phyloP scores from a whole-genome alignment of 37 sponge, comb jelly and placozoan genomes.

The Mnemiopsis leidyi region DNA sequence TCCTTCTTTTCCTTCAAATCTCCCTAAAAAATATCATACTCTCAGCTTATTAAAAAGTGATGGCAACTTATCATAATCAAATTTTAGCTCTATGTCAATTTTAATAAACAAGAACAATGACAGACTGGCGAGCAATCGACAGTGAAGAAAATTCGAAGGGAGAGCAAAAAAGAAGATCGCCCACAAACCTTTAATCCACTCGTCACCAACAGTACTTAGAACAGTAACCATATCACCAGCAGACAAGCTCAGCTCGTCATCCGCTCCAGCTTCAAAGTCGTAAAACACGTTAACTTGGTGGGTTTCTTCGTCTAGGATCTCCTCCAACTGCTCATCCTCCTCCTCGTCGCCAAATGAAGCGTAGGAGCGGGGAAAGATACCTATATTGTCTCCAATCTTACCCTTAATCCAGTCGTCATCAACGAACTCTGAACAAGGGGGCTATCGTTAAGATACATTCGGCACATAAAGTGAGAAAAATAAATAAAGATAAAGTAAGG shows the following conservation, averaged over 20 bases:
- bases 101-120: too few relatives aligned
- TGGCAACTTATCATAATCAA: too few relatives aligned
- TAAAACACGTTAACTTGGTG: not conserved
- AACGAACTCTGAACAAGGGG: not conserved
- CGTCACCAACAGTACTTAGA: not conserved
- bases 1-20: conserved; percentile 13
- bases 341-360: conserved; percentile 23
- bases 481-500: too few relatives aligned
- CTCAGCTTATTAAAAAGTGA: too few relatives aligned
- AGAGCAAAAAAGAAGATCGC: too few relatives aligned
- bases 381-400: not conserved
- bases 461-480: too few relatives aligned
- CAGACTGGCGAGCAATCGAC: too few relatives aligned
- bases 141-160: too few relatives aligned
- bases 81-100: too few relatives aligned
- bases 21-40: too few relatives aligned
- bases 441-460: not conserved
- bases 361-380: conserved; percentile 7
- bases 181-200: conserved; percentile 60
- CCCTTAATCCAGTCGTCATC: conserved; percentile 63
- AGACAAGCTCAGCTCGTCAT: conserved; percentile 20
- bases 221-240: conserved; percentile 26
- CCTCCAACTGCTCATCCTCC: not conserved
- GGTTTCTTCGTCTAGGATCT: not conserved
- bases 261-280: conserved; percentile 34